Base-by-base conservation (phyloP, 1,140 invertebrate genomes). In the Saccostrea echinata region DNA sequence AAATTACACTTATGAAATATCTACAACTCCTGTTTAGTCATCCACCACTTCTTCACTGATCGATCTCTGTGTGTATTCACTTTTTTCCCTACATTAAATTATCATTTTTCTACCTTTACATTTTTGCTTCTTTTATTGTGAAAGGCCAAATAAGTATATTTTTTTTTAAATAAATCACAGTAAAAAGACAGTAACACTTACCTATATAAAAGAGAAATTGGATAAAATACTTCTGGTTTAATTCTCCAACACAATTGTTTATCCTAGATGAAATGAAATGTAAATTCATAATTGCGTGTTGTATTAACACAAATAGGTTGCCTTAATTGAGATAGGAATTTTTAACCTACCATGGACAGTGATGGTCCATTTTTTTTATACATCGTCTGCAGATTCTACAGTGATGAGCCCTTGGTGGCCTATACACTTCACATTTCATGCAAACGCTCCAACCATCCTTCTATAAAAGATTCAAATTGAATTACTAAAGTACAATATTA, bases 211-310 rank as follows among this genome's bases (percentile, higher is more conserved):
- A 96, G 83, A 98, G 95, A 95, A 98, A 98, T 94, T 98, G 98
- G 90, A 98, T 96, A 94, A 98, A 98, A 95, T 97, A 98, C 94
- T 98, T 98, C 95, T 98, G 98, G 96, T 98, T 98, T 92, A 97
- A 96, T 95, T 98, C 98, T 80, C 98, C 98, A 53, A 98, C 98
- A 95, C 98, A 98, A 94, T 98, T 98, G 93, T 98, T 98, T 57
- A 98, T 98, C 97, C 97, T 97, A 90, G 90, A 94, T 96, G 95
- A 91, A 87, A 91, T 35, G 88, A 89, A 83, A 43, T 43, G 11
- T 51, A 21, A 43, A 76, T 35, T 33, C 0, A 33, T 16, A 80
- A 30, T 24, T 16, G 21, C 11, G 30, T 12, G 1, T 80, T 80
- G 71, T 12, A 30, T 80, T 30, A 13, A 76, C 30, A 30, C 35